These are phyloP conservation scores for Ridgeia piscesae DNA, from an alignment of 1,140 invertebrate genomes.

Conservation along the genomic window DNA sequence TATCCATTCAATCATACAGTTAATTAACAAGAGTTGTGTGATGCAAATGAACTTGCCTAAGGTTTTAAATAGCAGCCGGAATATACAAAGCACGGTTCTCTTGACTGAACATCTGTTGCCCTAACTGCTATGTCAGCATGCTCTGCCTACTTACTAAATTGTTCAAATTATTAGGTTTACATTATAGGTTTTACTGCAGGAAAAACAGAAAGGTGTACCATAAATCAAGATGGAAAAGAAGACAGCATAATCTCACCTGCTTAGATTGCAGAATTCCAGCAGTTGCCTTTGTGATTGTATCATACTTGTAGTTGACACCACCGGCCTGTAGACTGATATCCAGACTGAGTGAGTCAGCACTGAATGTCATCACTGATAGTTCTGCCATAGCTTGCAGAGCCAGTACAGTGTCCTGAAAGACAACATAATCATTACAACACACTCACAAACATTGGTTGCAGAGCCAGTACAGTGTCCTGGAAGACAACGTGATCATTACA, in stretches of 20 bases:
- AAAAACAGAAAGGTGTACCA: background rate
- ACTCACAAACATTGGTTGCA: background rate
- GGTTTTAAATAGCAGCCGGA: no score
- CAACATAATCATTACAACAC: background rate
- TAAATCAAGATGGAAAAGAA: background rate
- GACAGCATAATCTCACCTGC: background rate
- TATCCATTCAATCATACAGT: no score
- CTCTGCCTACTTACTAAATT: no score
- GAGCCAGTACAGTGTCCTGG: background rate
- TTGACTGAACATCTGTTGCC: no score
- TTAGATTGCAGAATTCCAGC: slow-evolving; percentile 11
- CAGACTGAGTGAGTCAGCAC: background rate
- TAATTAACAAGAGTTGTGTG: no score
- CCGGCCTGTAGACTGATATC: background rate
- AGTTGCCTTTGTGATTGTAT: background rate
- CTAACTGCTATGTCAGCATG: no score
- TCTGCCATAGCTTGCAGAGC: slow-evolving; percentile 3
- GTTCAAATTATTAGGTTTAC: no score
- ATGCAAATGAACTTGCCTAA: no score
- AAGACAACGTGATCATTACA: background rate
- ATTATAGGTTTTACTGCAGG: background rate
- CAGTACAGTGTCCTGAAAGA: slow-evolving; percentile 1
- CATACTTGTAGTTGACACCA: background rate
- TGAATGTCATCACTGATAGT: background rate
- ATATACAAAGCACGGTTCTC: no score